Percentiles rank a stretch among this genome's conserved stretches.
Conservation (phyloP, 2,797 vertebrate species). For the Sarcophilus harrisii region DNA sequence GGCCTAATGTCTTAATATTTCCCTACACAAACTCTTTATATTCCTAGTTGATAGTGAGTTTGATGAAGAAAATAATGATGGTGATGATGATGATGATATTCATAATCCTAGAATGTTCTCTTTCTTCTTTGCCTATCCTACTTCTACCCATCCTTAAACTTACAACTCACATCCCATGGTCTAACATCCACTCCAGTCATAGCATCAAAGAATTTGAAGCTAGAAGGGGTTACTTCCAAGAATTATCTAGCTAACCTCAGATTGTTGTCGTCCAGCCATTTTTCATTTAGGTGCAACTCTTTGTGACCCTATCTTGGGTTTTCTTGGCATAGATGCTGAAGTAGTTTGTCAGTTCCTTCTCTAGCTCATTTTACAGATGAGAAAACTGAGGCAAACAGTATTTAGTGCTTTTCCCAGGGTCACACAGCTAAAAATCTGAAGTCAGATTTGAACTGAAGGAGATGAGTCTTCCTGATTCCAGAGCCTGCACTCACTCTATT, state of each 20-base stretch:
- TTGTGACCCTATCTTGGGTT: not conserved
- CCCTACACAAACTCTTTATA: not conserved
- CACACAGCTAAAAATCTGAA: not conserved
- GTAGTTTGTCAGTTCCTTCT: not conserved
- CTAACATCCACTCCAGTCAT: not conserved
- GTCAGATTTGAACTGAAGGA: not conserved
- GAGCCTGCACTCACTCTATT: not conserved
- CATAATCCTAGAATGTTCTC: not conserved
- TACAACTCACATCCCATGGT: not conserved
- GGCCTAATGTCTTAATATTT: not conserved
- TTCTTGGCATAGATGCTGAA: not conserved
- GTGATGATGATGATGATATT: not conserved
- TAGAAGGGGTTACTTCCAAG: not conserved
- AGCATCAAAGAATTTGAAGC: not conserved
- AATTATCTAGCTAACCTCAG: not conserved
- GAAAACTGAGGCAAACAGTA: not conserved
- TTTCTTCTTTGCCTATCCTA: not conserved
- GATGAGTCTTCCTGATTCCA: not conserved
- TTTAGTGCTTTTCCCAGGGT: not conserved
- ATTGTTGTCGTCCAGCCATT: not conserved
- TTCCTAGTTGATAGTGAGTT: not conserved
- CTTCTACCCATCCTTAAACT: not conserved
- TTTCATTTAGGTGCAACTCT: not conserved
- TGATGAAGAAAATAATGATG: not conserved
- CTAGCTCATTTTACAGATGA: not conserved